phyloP scores from a whole-genome alignment of 1,140 invertebrate genomes.

The Apis laboriosa region DNA sequence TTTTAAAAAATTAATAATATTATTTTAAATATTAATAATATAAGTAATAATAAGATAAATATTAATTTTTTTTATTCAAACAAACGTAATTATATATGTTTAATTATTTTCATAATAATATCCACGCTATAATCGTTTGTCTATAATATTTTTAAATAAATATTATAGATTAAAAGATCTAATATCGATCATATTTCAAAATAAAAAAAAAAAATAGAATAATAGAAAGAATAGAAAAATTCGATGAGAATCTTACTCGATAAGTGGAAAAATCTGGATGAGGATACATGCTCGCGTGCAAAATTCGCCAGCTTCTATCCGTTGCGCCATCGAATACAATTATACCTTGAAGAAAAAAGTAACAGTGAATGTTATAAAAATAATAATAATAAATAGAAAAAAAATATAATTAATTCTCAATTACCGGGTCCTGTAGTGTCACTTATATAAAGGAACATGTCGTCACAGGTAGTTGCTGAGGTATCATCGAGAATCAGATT shows the following conservation, averaged over 20 bases:
- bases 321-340: constrained; percentile 87
- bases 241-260: constrained; percentile 31
- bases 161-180: too few relatives aligned
- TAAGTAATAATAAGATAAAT: too few relatives aligned
- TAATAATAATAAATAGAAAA: background rate
- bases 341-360: constrained; percentile 80
- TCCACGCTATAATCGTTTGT: too few relatives aligned
- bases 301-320: constrained; percentile 88
- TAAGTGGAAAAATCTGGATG: constrained; percentile 88
- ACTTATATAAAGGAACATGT: constrained; percentile 88
- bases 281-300: constrained; percentile 90
- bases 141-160: too few relatives aligned
- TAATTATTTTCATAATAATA: too few relatives aligned
- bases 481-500: constrained; percentile 90
- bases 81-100: too few relatives aligned
- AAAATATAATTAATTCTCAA: background rate
- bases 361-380: background rate
- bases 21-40: too few relatives aligned
- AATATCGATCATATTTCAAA: background rate
- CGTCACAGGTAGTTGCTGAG: constrained; percentile 85
- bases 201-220: too few relatives aligned
- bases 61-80: too few relatives aligned
- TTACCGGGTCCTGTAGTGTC: constrained; percentile 89
- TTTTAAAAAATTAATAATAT: too few relatives aligned
- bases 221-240: background rate